Percentiles rank a stretch among this genome's conserved stretches.
Evolutionary conservation across 2,113 vertebrate species (phyloP).

Genomic region (Prochilodus magdalenae): DNA sequence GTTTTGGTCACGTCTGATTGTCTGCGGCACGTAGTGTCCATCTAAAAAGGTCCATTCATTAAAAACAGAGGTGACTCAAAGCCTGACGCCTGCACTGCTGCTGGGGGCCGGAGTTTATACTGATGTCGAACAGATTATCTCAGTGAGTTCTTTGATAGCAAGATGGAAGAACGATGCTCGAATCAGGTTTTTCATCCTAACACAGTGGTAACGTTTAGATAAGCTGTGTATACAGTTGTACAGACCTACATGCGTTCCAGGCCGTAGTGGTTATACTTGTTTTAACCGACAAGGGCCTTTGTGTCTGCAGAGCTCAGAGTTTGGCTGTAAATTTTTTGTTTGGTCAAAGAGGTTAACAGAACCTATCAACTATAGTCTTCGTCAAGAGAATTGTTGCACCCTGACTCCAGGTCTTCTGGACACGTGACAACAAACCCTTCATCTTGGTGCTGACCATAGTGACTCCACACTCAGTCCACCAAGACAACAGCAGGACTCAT

Average conservation of each 20-base stretch:
- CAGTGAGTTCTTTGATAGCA: neutral
- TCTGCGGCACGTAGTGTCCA: conserved; percentile 37
- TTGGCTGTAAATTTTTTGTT: too few species aligned
- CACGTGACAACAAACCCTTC: too few species aligned
- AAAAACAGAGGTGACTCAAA: conserved; percentile 6
- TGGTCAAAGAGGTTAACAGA: too few species aligned
- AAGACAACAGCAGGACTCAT: too few species aligned
- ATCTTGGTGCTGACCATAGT: too few species aligned
- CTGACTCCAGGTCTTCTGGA: too few species aligned
- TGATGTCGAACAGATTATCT: neutral
- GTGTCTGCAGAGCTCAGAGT: neutral
- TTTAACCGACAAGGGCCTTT: neutral
- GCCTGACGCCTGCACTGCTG: neutral
- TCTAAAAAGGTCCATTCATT: neutral
- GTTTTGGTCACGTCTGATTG: conserved; percentile 34
- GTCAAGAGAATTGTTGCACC: too few species aligned
- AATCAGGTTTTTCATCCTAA: neutral
- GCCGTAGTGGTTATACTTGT: neutral
- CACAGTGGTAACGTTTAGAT: neutral
- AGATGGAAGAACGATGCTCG: neutral
- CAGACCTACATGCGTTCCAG: neutral
- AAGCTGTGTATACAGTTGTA: neutral
- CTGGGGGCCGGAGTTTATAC: neutral
- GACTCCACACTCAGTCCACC: too few species aligned
- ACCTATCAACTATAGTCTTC: too few species aligned